A percentile compares a stretch with the other conserved stretches of the same genome.
These are phyloP conservation scores for Ridgeia piscesae DNA, from an alignment of 1,140 invertebrate genomes.

Conservation along the genomic window DNA sequence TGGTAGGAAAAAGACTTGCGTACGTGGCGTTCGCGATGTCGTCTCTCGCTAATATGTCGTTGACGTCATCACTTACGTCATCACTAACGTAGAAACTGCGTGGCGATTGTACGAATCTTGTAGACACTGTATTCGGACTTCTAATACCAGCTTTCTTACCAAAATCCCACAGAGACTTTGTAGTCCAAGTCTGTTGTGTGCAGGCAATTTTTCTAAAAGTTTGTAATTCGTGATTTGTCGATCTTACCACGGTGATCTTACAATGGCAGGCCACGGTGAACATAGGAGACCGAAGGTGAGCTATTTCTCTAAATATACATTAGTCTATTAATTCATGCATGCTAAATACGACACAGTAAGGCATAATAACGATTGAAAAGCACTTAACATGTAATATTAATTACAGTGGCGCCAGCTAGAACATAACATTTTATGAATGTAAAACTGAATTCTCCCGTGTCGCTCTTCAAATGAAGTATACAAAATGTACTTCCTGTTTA, in stretches of 20 bases:
- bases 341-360: not conserved
- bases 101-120: not conserved
- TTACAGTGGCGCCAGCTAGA: not conserved
- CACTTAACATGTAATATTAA: not conserved
- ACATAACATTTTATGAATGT: not conserved
- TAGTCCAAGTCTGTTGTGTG: not conserved
- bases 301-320: not conserved
- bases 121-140: not conserved
- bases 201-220: not conserved
- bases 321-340: not conserved
- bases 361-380: not conserved
- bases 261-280: not conserved
- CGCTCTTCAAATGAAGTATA: not conserved
- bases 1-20: too few species aligned
- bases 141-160: not conserved
- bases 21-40: not conserved
- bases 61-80: not conserved
- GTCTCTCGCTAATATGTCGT: not conserved
- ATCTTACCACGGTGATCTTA: conserved; percentile 6
- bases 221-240: not conserved
- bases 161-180: not conserved
- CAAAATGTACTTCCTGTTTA: not conserved
- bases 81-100: not conserved
- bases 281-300: not conserved
- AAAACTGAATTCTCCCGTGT: not conserved